phyloP scores from a whole-genome alignment of 2,113 vertebrate genomes.

The Hippocampus barbouri region DNA sequence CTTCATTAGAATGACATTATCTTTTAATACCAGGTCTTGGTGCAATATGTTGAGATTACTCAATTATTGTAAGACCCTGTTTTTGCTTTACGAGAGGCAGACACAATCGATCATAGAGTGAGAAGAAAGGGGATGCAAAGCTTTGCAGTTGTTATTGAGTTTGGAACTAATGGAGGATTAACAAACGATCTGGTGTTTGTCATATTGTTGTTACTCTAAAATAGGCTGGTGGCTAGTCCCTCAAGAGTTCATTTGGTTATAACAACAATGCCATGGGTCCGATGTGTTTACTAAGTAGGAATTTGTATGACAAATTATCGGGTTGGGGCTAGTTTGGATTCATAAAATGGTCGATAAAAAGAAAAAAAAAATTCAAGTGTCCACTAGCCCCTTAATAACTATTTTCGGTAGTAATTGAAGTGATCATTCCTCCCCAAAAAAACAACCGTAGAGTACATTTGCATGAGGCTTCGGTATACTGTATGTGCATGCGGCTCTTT shows the following conservation, averaged over 20 bases:
- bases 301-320: background rate
- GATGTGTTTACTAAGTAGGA: background rate
- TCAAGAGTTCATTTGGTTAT: slow-evolving; percentile 27
- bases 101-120: slow-evolving; percentile 13
- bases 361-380: background rate
- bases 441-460: slow-evolving; percentile 41
- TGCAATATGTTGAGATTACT: slow-evolving; percentile 54
- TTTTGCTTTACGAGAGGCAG: slow-evolving; percentile 12
- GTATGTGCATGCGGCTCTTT: slow-evolving; percentile 23
- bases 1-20: slow-evolving; percentile 45
- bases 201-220: slow-evolving; percentile 14
- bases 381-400: background rate
- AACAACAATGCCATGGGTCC: background rate
- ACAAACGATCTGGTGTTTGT: slow-evolving; percentile 30
- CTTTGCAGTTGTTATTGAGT: slow-evolving; percentile 26
- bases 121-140: slow-evolving; percentile 1
- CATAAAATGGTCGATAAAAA: background rate
- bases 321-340: background rate
- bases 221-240: slow-evolving; percentile 10
- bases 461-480: slow-evolving; percentile 10
- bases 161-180: slow-evolving; percentile 43
- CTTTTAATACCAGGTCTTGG: slow-evolving; percentile 49
- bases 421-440: slow-evolving; percentile 1
- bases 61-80: slow-evolving; percentile 44
- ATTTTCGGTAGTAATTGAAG: background rate